These are phyloP conservation scores for Procambarus virginalis DNA, from an alignment of 1,140 invertebrate genomes.

Conservation along the genomic window DNA sequence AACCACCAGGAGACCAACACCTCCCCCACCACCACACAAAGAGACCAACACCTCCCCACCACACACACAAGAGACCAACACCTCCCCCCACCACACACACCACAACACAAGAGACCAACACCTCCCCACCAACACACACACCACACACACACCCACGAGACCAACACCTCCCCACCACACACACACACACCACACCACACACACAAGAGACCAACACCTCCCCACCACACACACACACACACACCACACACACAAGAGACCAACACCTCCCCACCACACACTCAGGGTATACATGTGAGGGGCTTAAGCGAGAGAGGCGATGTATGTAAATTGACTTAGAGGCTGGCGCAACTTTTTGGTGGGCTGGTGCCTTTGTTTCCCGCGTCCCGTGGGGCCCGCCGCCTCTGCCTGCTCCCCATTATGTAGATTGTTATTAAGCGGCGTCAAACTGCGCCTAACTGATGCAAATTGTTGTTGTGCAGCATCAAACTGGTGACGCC, in stretches of 20 bases:
- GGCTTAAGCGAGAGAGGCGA: slow-evolving; percentile 12
- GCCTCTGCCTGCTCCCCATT: slow-evolving; percentile 48
- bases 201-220: no score
- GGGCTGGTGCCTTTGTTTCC: slow-evolving; percentile 39
- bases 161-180: no score
- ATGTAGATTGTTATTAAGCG: slow-evolving; percentile 62
- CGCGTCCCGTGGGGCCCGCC: slow-evolving; percentile 10
- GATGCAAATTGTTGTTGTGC: slow-evolving; percentile 62
- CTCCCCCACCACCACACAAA: no score
- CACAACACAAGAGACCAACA: no score
- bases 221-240: neutral
- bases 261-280: slow-evolving; percentile 5
- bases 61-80: no score
- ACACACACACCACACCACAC: no score
- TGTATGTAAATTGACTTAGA: slow-evolving; percentile 59
- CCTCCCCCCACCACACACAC: no score
- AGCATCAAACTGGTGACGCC: slow-evolving; percentile 49
- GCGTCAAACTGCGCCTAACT: slow-evolving; percentile 62
- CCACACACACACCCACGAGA: no score
- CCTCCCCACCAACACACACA: no score
- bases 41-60: no score
- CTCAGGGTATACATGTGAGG: slow-evolving; percentile 20
- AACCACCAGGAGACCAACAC: no score
- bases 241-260: no score
- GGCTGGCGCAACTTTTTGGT: slow-evolving; percentile 50